Evolutionary conservation across 2,113 vertebrate genomes (phyloP), one percentile per base, ranked within the genome.

Genomic region (Cariama cristata): DNA sequence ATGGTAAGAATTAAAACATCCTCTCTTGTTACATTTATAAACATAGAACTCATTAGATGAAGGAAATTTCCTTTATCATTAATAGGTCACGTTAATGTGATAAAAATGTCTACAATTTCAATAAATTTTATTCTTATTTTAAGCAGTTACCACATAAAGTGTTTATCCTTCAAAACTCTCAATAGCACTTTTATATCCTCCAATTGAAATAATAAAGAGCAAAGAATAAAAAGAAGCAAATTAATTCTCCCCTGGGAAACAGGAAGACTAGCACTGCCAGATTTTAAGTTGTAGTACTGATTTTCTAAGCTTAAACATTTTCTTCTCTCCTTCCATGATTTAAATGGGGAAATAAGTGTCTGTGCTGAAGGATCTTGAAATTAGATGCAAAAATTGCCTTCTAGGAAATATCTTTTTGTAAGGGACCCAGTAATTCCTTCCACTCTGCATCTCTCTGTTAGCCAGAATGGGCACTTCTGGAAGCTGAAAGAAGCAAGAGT

Each of bases 31-130:
- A 89, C 90, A 86, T 97, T 97, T 96, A 95, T 98, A 98, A 98
- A 97, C 95, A 96, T n/a, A 74, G 77, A 93, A 85, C 96, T 98
- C 40, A 53, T 98, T 97, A 98, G 97, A 95, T 93, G 93, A 94
- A 98, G 97, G 97, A 98, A 98, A 98, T 98, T 98, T 97, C 96
- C 84, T 97, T 97, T 98, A 97, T 98, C 97, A 95, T 97, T 98
- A 98, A 98, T 95, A 97, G 97, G 95, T 97, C 97, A 95, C 95
- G 79, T 94, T 97, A 97, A 97, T 96, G 92, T 91, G 97, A 98
- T 98, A 97, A 98, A 98, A 97, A 80, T 52, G 27, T 97, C 96
- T 97, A 62, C 59, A 40, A 58, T 62, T 77, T 79, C 84, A 82
- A 89, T 93, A 96, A 97, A 95, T 97, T 95, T 80, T 79, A 96